These are phyloP conservation scores for Choloepus hoffmanni DNA, from an alignment of 2,113 vertebrate species.

Conservation along the genomic window DNA sequence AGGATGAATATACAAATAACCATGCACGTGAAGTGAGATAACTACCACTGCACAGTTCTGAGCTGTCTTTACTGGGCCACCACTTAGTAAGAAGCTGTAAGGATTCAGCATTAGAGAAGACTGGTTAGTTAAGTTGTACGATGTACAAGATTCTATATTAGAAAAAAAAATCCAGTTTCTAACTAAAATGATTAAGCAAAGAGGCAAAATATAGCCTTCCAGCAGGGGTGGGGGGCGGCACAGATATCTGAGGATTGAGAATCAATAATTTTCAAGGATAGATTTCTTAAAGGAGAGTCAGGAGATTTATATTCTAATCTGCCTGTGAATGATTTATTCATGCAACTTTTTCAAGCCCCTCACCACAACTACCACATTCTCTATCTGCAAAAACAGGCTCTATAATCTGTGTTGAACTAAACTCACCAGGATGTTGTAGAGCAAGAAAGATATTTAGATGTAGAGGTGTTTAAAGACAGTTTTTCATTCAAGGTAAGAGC, in stretches of 20 bases:
- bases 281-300: background rate
- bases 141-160: background rate
- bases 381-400: background rate
- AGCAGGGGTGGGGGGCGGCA: background rate
- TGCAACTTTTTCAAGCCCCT: background rate
- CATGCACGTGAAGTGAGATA: background rate
- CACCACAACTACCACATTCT: background rate
- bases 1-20: background rate
- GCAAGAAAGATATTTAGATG: background rate
- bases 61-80: background rate
- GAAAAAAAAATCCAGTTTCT: background rate
- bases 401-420: background rate
- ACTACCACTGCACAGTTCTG: background rate
- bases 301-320: background rate
- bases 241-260: background rate
- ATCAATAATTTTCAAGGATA: background rate
- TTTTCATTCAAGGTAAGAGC: background rate
- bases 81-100: background rate
- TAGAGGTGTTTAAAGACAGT: background rate
- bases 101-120: background rate
- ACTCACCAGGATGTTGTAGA: background rate
- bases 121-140: background rate
- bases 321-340: background rate
- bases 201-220: background rate
- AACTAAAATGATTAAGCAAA: background rate